Conservation (phyloP, 2,888 invertebrate genomes). For the Leptinotarsa haldemani region DNA sequence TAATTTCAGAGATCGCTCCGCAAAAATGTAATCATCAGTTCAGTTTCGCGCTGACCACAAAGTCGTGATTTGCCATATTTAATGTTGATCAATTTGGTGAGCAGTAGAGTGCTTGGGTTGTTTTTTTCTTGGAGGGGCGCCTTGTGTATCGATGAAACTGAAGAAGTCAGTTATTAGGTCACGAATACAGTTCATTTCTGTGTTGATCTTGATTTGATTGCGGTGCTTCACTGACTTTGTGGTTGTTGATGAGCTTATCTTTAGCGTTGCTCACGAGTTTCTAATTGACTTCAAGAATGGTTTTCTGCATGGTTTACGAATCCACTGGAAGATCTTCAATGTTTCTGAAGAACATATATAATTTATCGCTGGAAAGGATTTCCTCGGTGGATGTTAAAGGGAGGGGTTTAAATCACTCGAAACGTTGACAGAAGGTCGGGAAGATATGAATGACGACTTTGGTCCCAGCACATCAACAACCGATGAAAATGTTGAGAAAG, state of each 20-base stretch:
- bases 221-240: slow-evolving; percentile 3
- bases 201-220: slow-evolving; percentile 7
- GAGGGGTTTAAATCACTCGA: no score
- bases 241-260: not conserved
- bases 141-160: slow-evolving; percentile 11
- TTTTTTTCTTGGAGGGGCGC: not conserved
- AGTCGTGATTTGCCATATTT: slow-evolving; percentile 29
- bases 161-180: slow-evolving; percentile 15
- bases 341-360: no score
- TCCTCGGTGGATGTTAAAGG: no score
- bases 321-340: no score
- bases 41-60: slow-evolving; percentile 2
- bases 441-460: no score
- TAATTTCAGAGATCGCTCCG: slow-evolving; percentile 16
- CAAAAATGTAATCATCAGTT: slow-evolving; percentile 32
- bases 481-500: no score
- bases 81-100: slow-evolving; percentile 25
- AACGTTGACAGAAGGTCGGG: no score
- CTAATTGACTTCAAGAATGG: not conserved
- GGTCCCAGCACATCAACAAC: no score
- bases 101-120: not conserved
- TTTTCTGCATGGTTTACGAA: no score
- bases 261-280: not conserved
- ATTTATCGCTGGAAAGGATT: no score
- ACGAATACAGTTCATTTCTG: not conserved